Conservation (phyloP, 2,797 vertebrate species). For the Okamejei kenojei region DNA sequence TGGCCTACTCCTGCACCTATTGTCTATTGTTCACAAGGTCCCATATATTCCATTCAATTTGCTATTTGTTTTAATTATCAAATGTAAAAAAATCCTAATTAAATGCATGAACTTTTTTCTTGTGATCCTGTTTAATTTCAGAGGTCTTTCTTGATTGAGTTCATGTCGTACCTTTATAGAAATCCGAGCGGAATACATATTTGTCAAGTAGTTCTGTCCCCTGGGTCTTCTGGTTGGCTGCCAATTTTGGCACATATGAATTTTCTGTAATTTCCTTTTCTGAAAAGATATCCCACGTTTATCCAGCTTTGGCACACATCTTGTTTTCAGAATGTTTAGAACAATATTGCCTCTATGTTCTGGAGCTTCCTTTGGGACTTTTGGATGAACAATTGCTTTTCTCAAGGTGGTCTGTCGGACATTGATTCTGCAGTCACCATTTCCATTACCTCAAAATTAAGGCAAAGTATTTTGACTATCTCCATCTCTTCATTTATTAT, state of each 20-base stretch:
- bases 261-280: neutral
- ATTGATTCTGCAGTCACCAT: neutral
- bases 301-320: neutral
- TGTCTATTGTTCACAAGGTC: neutral
- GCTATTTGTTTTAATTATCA: too few relatives aligned
- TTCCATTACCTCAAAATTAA: neutral
- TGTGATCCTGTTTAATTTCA: neutral
- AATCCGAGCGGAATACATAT: neutral
- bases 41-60: neutral
- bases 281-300: neutral
- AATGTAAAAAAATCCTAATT: neutral
- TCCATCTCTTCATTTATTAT: neutral
- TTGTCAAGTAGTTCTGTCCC: neutral
- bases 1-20: too few relatives aligned
- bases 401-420: neutral
- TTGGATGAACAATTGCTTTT: neutral
- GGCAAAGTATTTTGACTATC: neutral
- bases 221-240: neutral
- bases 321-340: neutral
- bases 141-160: neutral
- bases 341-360: neutral
- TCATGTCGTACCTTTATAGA: neutral
- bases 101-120: neutral
- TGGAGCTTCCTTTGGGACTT: neutral
- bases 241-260: neutral